Conservation (phyloP, 2,113 vertebrate genomes). For the Grammomys dolichurus region DNA sequence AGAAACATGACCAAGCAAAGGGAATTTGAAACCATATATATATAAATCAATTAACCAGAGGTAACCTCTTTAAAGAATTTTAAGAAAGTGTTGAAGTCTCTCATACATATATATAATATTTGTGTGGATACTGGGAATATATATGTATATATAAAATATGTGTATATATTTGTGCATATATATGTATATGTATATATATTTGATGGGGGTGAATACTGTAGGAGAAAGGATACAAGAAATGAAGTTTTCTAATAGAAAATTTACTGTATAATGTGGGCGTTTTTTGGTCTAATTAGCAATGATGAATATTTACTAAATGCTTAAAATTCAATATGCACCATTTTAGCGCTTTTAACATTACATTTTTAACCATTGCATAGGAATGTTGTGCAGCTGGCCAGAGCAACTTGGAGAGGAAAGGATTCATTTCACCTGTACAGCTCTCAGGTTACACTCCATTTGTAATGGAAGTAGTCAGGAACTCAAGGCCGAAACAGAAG, state of each 20-base stretch:
- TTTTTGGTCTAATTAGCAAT: conserved; percentile 56
- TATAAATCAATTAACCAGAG: no score
- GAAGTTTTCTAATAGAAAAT: conserved; percentile 19
- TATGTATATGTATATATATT: no score
- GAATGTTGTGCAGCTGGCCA: not conserved
- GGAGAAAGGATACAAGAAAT: conserved; percentile 14
- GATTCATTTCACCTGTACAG: not conserved
- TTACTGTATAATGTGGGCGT: not conserved
- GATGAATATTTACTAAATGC: conserved; percentile 26
- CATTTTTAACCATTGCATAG: not conserved
- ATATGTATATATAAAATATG: no score
- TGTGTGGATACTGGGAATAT: no score
- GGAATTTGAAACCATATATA: no score
- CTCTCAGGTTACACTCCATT: not conserved
- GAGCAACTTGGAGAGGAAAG: not conserved
- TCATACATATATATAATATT: no score
- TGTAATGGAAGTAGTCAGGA: not conserved
- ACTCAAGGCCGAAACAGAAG: not conserved
- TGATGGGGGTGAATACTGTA: not conserved
- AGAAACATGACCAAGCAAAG: no score
- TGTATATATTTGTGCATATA: no score
- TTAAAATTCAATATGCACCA: not conserved
- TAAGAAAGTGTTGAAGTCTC: no score
- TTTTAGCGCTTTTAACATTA: not conserved
- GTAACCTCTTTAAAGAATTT: no score